Percentiles rank a stretch among this genome's conserved stretches.
phyloP scores from a whole-genome alignment of 2,888 invertebrate species.

The Adineta ricciae region DNA sequence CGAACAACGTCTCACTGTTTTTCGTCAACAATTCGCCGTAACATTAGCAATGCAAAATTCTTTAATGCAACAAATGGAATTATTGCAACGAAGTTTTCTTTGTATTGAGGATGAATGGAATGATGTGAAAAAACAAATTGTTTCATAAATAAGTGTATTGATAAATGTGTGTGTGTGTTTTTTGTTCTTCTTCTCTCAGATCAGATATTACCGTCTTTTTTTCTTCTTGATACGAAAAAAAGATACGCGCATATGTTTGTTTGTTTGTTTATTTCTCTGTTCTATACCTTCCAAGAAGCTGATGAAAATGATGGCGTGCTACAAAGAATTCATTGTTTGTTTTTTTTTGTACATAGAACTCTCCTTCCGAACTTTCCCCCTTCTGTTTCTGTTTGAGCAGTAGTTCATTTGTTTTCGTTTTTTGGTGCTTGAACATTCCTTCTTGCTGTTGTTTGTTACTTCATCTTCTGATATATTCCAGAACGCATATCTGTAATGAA shows the following conservation, averaged over 20 bases:
- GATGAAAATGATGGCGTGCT: conserved; percentile 4
- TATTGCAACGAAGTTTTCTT: conserved; percentile 19
- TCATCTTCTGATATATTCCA: conserved; percentile 12
- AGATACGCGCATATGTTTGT: no score
- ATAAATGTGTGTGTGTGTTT: not conserved
- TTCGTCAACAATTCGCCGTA: conserved; percentile 18
- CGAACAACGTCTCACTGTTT: conserved; percentile 19
- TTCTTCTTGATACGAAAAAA: no score
- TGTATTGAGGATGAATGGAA: conserved; percentile 22
- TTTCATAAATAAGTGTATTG: not conserved
- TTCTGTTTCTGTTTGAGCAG: no score
- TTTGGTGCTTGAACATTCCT: conserved; percentile 15
- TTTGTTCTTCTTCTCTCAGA: not conserved
- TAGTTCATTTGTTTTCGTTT: no score
- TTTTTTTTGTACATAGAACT: not conserved
- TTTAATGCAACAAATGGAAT: conserved; percentile 23
- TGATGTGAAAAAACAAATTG: conserved; percentile 2
- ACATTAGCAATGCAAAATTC: conserved; percentile 14
- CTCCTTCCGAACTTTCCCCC: not conserved
- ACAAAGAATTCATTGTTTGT: not conserved
- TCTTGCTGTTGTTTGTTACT: not conserved
- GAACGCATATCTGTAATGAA: conserved; percentile 15
- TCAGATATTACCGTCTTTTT: not conserved
- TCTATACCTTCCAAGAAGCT: not conserved
- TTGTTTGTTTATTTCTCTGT: no score